Conservation (phyloP, 2,888 invertebrate genomes). For the Ischnus inquisitorius region DNA sequence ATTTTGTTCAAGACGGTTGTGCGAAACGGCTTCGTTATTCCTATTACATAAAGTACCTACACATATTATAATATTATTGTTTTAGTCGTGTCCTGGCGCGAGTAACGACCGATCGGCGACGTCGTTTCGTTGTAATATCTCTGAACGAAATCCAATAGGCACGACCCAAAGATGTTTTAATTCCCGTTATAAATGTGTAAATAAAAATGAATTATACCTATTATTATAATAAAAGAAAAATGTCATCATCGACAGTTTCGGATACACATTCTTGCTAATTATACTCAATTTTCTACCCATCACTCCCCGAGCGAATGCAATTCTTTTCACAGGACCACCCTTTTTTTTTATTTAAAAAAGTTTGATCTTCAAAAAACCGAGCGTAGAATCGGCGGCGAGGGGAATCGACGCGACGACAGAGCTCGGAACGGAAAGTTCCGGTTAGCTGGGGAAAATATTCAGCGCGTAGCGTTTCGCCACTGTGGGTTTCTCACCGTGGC, state of each 20-base stretch:
- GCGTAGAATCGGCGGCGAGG: constrained; percentile 37
- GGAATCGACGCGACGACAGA: constrained; percentile 41
- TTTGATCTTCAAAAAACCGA: constrained; percentile 9
- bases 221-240: constrained; percentile 81
- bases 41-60: constrained; percentile 68
- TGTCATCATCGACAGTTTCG: constrained; percentile 76
- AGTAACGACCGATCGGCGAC: constrained; percentile 30
- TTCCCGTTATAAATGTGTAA: constrained; percentile 83
- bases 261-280: constrained; percentile 52
- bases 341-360: neutral
- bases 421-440: constrained; percentile 76
- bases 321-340: constrained; percentile 9
- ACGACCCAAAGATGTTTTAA: constrained; percentile 79
- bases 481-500: constrained; percentile 65
- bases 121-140: constrained; percentile 27
- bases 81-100: constrained; percentile 67
- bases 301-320: constrained; percentile 14
- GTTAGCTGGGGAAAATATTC: constrained; percentile 74
- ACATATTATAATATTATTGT: constrained; percentile 76
- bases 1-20: constrained; percentile 55
- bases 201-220: constrained; percentile 83
- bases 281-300: neutral
- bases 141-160: constrained; percentile 57
- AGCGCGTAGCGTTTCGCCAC: constrained; percentile 74
- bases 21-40: constrained; percentile 67